A percentile compares a stretch with the other conserved stretches of the same genome.
Evolutionary conservation across 2,797 vertebrate genomes (phyloP).

Genomic region (Spizella passerina): DNA sequence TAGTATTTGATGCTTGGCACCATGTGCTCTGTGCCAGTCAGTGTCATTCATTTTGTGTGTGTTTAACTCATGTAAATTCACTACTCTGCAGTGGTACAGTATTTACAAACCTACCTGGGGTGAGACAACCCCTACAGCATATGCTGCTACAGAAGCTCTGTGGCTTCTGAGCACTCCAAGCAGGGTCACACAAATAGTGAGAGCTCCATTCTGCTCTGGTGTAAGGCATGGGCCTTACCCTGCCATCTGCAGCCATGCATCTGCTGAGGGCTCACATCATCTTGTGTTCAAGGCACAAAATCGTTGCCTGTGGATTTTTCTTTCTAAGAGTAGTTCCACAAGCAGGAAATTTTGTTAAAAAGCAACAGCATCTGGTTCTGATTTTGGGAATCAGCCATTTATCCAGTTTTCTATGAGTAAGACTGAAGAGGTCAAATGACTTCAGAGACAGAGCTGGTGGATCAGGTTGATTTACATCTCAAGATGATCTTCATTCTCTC

Average conservation of each 20-base stretch:
- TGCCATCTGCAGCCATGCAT: not conserved
- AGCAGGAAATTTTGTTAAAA: not conserved
- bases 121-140: not conserved
- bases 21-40: not conserved
- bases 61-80: not conserved
- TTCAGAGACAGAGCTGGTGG: not conserved
- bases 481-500: not conserved
- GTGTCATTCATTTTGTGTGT: not conserved
- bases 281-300: not conserved
- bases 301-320: not conserved
- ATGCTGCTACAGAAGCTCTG: not conserved
- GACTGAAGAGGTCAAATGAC: not conserved
- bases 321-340: not conserved
- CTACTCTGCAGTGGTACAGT: not conserved
- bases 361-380: slow-evolving; percentile 9
- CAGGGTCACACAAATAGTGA: accelerated
- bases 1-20: not conserved
- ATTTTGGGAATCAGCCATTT: not conserved
- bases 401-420: not conserved
- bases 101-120: not conserved
- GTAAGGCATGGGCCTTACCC: not conserved
- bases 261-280: not conserved
- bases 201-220: not conserved
- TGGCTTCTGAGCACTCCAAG: not conserved
- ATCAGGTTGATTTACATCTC: not conserved